phyloP scores from a whole-genome alignment of 2,888 invertebrate genomes.

The Sphinx pinastri region DNA sequence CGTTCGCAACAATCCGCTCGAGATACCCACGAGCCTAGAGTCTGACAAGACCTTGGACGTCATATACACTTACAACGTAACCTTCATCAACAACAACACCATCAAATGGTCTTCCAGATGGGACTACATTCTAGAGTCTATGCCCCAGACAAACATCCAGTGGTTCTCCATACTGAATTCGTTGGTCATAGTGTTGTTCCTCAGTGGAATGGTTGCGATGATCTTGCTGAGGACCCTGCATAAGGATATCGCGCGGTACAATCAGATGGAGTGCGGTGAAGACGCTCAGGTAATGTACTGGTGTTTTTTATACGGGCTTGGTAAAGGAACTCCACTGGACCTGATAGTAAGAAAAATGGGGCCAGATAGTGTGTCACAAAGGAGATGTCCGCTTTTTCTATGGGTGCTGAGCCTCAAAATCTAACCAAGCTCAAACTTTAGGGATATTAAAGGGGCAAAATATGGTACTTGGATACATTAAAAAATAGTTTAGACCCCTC shows the following conservation, averaged over 20 bases:
- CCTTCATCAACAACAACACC: conserved; percentile 90
- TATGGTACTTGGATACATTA: too few relatives aligned
- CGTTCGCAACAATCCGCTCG: conserved; percentile 85
- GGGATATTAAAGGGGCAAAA: too few relatives aligned
- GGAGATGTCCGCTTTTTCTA: too few relatives aligned
- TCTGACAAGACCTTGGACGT: conserved; percentile 84
- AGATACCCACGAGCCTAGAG: conserved; percentile 86
- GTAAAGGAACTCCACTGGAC: too few relatives aligned
- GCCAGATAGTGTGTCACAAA: too few relatives aligned
- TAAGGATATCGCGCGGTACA: conserved; percentile 99
- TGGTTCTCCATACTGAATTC: conserved; percentile 99
- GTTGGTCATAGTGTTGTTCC: conserved; percentile 97
- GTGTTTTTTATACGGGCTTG: too few relatives aligned
- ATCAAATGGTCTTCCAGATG: conserved; percentile 99
- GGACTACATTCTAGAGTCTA: conserved; percentile 99
- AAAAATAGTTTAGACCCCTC: too few relatives aligned
- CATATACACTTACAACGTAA: conserved; percentile 94
- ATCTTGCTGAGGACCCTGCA: conserved; percentile 98
- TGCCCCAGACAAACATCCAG: conserved; percentile 99
- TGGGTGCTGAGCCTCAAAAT: too few relatives aligned
- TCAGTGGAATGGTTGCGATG: conserved; percentile 99
- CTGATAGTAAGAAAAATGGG: too few relatives aligned
- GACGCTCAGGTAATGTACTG: conserved; percentile 93
- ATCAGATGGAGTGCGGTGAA: conserved; percentile 95
- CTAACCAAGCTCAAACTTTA: too few relatives aligned